These are phyloP conservation scores for Palythoa grandiflora DNA, from an alignment of 92 coral and sea anemone species.

Conservation along the genomic window DNA sequence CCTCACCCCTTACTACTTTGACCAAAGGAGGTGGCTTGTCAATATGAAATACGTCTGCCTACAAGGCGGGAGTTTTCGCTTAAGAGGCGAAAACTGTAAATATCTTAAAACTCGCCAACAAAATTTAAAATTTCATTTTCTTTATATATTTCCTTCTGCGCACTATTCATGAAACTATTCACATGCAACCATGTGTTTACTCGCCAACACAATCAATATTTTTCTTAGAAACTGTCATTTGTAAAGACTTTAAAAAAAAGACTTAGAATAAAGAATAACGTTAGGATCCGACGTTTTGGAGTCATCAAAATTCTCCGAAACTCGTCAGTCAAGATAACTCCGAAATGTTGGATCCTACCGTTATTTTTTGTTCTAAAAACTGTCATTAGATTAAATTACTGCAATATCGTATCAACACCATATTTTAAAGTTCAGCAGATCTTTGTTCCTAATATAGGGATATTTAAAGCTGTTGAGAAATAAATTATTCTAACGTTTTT, in stretches of 20 bases:
- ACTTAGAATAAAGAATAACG: not conserved
- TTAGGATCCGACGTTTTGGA: not conserved
- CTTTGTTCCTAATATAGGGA: not conserved
- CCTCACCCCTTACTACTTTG: too few species aligned
- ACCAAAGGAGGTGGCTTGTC: too few species aligned
- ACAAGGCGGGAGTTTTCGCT: too few species aligned
- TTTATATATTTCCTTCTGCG: too few species aligned
- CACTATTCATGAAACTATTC: too few species aligned
- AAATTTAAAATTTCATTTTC: too few species aligned
- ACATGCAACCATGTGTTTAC: not conserved
- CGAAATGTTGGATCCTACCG: too few species aligned
- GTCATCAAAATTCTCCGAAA: not conserved
- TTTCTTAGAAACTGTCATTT: not conserved
- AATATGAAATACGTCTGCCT: too few species aligned
- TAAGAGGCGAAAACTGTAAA: too few species aligned
- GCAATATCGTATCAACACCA: not conserved
- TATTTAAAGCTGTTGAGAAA: not conserved
- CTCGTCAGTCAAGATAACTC: not conserved
- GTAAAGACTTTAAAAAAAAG: too few species aligned
- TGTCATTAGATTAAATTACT: not conserved
- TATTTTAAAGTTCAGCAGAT: not conserved
- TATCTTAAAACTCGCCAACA: too few species aligned
- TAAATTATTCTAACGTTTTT: not conserved
- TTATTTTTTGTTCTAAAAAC: not conserved
- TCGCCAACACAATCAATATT: too few species aligned